Percentiles rank a stretch among this genome's conserved stretches.
Evolutionary conservation across 2,888 invertebrate species (phyloP).

Genomic region (Melanotus villosus): DNA sequence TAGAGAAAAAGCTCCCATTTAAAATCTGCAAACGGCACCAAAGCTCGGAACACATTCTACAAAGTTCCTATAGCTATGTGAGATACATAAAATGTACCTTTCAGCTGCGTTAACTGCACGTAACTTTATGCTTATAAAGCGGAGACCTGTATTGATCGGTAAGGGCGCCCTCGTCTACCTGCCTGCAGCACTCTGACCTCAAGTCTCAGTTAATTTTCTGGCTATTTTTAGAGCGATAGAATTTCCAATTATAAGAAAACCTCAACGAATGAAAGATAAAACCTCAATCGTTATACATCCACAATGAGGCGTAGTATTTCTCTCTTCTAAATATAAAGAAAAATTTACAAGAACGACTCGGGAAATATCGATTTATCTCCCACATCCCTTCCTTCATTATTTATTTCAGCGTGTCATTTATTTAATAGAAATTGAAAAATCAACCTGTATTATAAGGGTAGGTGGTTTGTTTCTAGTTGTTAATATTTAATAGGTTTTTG

Average conservation of each 20-base stretch:
- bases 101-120: conserved; percentile 41
- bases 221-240: conserved; percentile 55
- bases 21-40: no score
- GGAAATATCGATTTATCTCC: neutral
- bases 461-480: no score
- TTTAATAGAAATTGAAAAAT: no score
- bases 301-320: neutral
- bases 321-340: neutral
- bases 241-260: conserved; percentile 55
- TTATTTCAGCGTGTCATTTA: no score
- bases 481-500: no score
- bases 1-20: no score
- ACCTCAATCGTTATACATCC: conserved; percentile 8
- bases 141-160: conserved; percentile 57
- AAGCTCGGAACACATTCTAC: no score
- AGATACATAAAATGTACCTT: no score
- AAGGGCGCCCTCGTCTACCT: conserved; percentile 55
- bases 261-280: conserved; percentile 29
- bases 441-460: no score
- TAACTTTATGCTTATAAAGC: conserved; percentile 43
- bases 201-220: conserved; percentile 54
- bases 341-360: neutral
- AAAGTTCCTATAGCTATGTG: no score
- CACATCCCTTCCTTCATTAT: no score
- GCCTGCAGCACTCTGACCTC: conserved; percentile 59